Conservation (phyloP, 2,113 vertebrate species). For the Promerops cafer region DNA sequence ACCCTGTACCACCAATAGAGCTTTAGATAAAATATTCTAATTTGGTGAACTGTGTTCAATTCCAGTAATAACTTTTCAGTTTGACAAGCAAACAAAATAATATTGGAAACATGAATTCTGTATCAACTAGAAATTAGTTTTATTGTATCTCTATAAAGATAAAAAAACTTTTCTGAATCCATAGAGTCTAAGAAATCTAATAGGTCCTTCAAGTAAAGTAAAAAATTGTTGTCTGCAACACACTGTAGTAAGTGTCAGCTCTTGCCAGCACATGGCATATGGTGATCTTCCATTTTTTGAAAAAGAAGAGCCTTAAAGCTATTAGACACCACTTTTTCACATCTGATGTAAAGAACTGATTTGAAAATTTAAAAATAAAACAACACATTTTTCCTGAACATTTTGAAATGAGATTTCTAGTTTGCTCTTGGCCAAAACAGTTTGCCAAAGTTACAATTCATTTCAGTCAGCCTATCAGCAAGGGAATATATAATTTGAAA, state of each 20-base stretch:
- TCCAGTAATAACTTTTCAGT: neutral
- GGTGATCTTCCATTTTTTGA: neutral
- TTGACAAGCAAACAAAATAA: neutral
- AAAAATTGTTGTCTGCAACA: neutral
- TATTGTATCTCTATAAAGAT: neutral
- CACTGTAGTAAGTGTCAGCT: neutral
- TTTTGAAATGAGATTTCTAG: neutral
- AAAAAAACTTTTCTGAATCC: neutral
- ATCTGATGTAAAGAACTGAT: neutral
- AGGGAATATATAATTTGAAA: neutral
- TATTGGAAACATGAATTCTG: neutral
- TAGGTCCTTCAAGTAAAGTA: neutral
- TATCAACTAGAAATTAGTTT: neutral
- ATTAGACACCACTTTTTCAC: neutral
- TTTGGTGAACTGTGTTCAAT: neutral
- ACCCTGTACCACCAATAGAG: fast-evolving
- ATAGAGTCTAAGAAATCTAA: neutral
- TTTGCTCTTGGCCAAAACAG: neutral
- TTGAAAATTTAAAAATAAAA: neutral
- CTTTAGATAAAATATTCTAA: neutral
- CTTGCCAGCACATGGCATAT: neutral
- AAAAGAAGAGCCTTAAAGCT: neutral
- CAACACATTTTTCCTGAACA: neutral
- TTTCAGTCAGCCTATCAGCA: neutral
- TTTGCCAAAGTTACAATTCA: neutral